A percentile compares a stretch with the other conserved stretches of the same genome.
Evolutionary conservation across 2,888 invertebrate species (phyloP).

Genomic region (Drosophila engyochracea): DNA sequence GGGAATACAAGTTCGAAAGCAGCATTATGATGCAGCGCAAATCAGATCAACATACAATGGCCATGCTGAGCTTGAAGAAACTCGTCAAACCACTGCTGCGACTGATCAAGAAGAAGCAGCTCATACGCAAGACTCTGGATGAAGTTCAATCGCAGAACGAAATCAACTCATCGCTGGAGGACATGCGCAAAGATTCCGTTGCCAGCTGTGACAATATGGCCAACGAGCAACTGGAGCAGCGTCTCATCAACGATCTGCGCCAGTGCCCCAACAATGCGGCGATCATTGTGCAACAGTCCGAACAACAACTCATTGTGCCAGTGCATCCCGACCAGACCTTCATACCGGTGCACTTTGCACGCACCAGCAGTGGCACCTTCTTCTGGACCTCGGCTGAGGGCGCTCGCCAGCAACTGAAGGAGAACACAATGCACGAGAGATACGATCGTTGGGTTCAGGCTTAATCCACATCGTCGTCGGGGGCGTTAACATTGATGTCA

Average conservation of each 20-base stretch:
- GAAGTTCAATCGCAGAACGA: conserved; percentile 83
- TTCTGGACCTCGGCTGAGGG: conserved; percentile 90
- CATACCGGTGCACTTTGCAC: conserved; percentile 91
- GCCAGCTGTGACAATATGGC: conserved; percentile 85
- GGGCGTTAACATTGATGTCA: conserved; percentile 44
- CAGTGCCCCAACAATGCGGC: conserved; percentile 89
- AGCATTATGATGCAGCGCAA: conserved; percentile 71
- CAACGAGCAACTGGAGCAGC: conserved; percentile 92
- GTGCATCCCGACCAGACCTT: conserved; percentile 80
- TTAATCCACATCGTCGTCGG: conserved; percentile 41
- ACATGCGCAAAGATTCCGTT: conserved; percentile 83
- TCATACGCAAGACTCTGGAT: conserved; percentile 81
- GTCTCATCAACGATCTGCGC: conserved; percentile 90
- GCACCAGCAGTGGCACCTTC: conserved; percentile 92
- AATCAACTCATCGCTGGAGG: conserved; percentile 83
- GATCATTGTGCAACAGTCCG: conserved; percentile 88
- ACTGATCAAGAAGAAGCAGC: conserved; percentile 82
- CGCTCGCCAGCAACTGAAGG: conserved; percentile 57
- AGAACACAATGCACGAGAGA: conserved; percentile 59
- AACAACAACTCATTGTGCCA: conserved; percentile 85
- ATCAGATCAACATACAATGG: conserved; percentile 83
- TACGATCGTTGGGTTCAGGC: conserved; percentile 84
- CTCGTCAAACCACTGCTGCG: conserved; percentile 83
- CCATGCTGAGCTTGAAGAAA: conserved; percentile 82
- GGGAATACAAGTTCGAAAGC: conserved; percentile 84